Evolutionary conservation across 1,140 invertebrate genomes (phyloP).

Genomic region (Theocolax elegans): DNA sequence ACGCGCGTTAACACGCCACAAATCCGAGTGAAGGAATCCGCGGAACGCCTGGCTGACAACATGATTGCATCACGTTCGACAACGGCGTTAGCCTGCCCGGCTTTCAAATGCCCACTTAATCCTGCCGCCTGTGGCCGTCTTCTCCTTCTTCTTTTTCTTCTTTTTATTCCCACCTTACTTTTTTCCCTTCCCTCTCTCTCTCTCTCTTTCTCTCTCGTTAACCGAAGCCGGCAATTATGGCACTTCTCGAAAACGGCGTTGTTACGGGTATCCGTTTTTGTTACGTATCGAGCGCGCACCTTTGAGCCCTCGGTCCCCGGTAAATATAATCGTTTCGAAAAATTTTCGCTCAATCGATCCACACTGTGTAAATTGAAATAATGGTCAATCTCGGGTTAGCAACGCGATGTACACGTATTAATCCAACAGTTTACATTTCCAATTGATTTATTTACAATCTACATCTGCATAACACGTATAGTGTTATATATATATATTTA

Average conservation of each 20-base stretch:
- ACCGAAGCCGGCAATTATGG: conserved; percentile 18
- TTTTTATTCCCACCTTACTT: not conserved
- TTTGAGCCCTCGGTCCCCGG: too few relatives aligned
- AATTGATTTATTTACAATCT: too few relatives aligned
- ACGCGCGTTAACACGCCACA: conserved; percentile 20
- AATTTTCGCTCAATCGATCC: too few relatives aligned
- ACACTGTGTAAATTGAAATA: too few relatives aligned
- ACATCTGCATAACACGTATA: too few relatives aligned
- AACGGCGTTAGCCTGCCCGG: not conserved
- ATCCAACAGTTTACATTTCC: too few relatives aligned
- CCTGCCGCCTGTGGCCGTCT: not conserved
- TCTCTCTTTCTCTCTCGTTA: not conserved
- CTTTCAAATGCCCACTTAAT: conserved; percentile 25
- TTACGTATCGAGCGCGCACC: too few relatives aligned
- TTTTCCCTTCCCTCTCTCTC: not conserved
- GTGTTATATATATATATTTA: too few relatives aligned
- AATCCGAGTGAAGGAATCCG: conserved; percentile 17
- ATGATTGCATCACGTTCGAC: conserved; percentile 30
- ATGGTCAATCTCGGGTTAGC: too few relatives aligned
- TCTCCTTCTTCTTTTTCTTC: not conserved
- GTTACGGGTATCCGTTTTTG: too few relatives aligned
- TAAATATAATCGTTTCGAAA: too few relatives aligned
- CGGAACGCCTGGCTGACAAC: conserved; percentile 10
- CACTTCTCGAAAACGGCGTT: conserved; percentile 9
- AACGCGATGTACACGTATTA: too few relatives aligned